Evolutionary conservation across 2,797 vertebrate genomes (phyloP).

Genomic region (Sparus aurata): DNA sequence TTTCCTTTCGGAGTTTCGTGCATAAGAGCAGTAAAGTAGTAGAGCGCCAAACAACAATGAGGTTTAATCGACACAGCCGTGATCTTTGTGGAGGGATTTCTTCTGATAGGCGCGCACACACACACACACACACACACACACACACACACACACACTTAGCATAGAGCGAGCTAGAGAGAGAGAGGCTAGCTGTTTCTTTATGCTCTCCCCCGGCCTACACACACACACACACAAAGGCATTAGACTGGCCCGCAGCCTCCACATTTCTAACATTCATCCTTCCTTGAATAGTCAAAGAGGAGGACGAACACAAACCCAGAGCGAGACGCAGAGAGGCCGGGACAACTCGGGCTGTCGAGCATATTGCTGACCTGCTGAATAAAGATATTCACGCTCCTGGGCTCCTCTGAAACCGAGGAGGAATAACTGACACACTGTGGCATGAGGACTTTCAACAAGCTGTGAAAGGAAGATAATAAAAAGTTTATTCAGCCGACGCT

Average conservation of each 20-base stretch:
- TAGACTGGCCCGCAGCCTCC: constrained; percentile 55
- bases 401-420: constrained; percentile 7
- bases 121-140: constrained; percentile 16
- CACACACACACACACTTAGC: constrained; percentile 5
- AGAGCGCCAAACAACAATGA: constrained; percentile 91
- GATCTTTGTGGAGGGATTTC: constrained; percentile 30
- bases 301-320: constrained; percentile 32
- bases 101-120: constrained; percentile 37
- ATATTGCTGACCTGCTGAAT: constrained; percentile 54
- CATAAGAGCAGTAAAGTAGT: constrained; percentile 85
- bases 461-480: neutral
- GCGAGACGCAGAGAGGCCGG: constrained; percentile 20
- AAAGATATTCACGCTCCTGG: constrained; percentile 38
- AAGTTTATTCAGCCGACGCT: neutral
- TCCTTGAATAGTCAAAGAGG: constrained; percentile 61
- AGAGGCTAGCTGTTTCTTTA: constrained; percentile 56
- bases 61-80: constrained; percentile 77
- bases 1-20: constrained; percentile 82
- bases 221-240: constrained; percentile 64
- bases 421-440: constrained; percentile 9
- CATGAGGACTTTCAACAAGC: constrained; percentile 14
- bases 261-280: constrained; percentile 73
- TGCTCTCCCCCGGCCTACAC: constrained; percentile 40
- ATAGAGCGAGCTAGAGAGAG: no score
- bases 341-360: constrained; percentile 22